Base-by-base conservation (phyloP, 2,113 vertebrate genomes). In the Willisornis vidua region DNA sequence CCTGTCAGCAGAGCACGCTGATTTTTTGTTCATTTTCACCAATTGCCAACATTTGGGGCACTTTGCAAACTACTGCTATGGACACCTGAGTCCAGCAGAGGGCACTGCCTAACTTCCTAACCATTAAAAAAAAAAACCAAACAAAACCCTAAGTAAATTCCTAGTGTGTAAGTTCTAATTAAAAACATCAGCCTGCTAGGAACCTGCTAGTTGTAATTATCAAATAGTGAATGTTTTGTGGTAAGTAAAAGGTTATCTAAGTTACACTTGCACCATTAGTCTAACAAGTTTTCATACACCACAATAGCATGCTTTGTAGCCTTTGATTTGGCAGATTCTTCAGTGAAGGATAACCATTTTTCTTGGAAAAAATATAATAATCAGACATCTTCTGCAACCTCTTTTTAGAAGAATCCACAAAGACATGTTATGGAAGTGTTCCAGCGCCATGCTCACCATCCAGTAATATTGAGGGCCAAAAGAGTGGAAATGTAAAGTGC, bases 91-190 rank as follows among this genome's bases (percentile, higher is more conserved):
- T 65, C 94, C 97, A 96, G 95, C 43, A 97, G 97, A 97, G 97
- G 97, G 92, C 97, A 96, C 45, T 96, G 82, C 85, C 90, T 82
- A 65, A 85, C 95, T 51, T 96, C 45, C 8, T 43, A 37, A 96
- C 92, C 20, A 9, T n/a, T 4, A 23, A 6, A 35, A 25, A 23
- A 6, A 35, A 25, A 13, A 22, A 17, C 20, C 29, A 41, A 43
- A 12, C 19, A 39, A 35, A 23, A 17, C 25, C 8, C 23, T 33
- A 72, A 62, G 26, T 24, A 63, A 78, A 61, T 43, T 83, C 77
- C 37, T 29, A 8, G 9, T 26, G n/a, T 54, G 65, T 54, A 54
- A 76, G 7, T 39, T 92, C 57, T 92, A 90, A 91, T 96, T 93
- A 84, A 96, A 95, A 94, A 51, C 57, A 91, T 57, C 85, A 86